phyloP scores from a whole-genome alignment of 2,888 invertebrate species.

The Griposia aprilina region DNA sequence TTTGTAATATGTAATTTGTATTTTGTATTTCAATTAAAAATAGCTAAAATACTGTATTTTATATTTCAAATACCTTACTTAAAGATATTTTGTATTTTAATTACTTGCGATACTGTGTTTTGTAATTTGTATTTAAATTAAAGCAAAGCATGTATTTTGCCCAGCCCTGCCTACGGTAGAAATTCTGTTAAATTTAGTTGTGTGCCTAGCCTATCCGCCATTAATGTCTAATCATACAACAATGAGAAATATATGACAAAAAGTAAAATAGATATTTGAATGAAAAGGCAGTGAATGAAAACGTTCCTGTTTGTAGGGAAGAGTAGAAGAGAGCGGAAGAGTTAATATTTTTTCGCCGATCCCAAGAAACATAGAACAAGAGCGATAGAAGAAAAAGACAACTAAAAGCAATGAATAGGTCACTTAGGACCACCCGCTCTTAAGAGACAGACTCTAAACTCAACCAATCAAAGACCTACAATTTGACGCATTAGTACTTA shows the following conservation, averaged over 20 bases:
- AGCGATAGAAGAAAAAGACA: not conserved
- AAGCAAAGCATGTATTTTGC: too few species aligned
- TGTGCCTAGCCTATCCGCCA: not conserved
- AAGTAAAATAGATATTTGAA: not conserved
- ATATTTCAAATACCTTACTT: too few species aligned
- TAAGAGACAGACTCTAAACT: not conserved
- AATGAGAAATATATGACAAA: not conserved
- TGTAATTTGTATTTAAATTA: too few species aligned
- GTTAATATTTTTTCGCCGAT: not conserved
- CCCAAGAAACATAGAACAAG: not conserved
- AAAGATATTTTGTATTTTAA: too few species aligned
- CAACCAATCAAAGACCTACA: slow-evolving; percentile 2
- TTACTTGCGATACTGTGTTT: too few species aligned
- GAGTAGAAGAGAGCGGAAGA: too few species aligned
- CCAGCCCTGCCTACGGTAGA: too few species aligned
- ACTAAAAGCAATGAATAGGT: not conserved
- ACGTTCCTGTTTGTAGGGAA: not conserved
- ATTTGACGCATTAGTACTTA: not conserved
- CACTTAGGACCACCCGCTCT: not conserved
- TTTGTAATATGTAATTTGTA: too few species aligned
- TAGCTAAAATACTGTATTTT: too few species aligned
- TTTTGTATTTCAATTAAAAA: too few species aligned
- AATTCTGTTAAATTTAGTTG: not conserved
- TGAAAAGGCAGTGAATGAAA: not conserved
- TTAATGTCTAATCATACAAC: not conserved